Base-by-base conservation (phyloP, 2,113 vertebrate species). In the Oriolus oriolus region DNA sequence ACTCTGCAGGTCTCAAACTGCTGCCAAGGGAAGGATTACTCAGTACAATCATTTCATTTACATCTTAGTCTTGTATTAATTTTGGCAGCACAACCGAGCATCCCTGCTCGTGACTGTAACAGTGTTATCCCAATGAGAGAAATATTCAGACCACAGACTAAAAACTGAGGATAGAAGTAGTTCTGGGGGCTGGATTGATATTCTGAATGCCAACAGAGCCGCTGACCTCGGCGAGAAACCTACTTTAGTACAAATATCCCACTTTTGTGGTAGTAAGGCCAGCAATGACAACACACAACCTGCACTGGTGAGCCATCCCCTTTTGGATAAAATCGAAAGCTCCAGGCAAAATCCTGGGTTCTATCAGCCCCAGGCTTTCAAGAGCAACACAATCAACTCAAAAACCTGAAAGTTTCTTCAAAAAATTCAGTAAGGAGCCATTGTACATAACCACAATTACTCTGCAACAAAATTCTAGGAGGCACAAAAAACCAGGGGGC, bases 1-100 rank as follows among this genome's bases (percentile, higher is more conserved):
- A 88, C 49, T 59, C 73, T 77, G 78, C 56, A 74, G 59, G 80
- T 92, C 64, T 93, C 83, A 79, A 92, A 71, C 56, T 76, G 75
- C 91, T 95, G 93, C 91, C 94, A 90, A 86, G 85, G 60, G 63
- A 84, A 88, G 66, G 69, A 76, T 79, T 94, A 66, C 81, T 95
- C 49, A 66, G 74, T 90, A 57, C 15, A 5, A 88, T 61, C 37
- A 84, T 91, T 95, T 96, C 60, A 89, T 93, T 94, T 93, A 85
- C 83, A 89, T 86, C 64, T 95, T 56, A 81, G 66, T 64, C 81
- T 74, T 66, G 35, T 50, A 66, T 80, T 84, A 96, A 91, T 83
- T 92, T 45, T 95, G 88, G 80, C 75, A 93, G 95, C 60, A 91
- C 63, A 80, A 28, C 26, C 2, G 0, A 87, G 70, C 73, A 89